Conservation (phyloP, 2,113 vertebrate species). For the Physeter macrocephalus region DNA sequence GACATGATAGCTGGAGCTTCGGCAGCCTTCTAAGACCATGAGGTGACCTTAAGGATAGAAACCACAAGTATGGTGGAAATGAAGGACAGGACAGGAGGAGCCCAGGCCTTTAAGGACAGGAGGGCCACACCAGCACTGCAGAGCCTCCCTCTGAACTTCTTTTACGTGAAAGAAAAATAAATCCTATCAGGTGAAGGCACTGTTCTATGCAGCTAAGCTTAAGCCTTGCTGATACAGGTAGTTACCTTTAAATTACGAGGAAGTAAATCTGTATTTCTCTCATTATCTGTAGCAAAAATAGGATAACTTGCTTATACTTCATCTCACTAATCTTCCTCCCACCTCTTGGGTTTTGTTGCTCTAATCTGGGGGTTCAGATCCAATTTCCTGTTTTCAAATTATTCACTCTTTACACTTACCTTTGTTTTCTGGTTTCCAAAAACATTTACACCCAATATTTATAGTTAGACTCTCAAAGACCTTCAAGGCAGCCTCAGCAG, state of each 20-base stretch:
- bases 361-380: not conserved
- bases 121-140: too few species aligned
- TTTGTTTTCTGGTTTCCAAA: not conserved
- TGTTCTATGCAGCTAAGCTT: not conserved
- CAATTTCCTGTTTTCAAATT: not conserved
- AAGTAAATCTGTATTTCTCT: not conserved
- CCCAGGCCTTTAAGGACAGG: not conserved
- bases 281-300: not conserved
- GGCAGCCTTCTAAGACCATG: not conserved
- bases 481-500: not conserved
- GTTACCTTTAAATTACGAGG: not conserved
- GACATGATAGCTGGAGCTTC: not conserved
- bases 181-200: not conserved
- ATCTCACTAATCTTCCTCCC: not conserved
- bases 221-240: not conserved
- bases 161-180: not conserved
- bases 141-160: not conserved
- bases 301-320: not conserved
- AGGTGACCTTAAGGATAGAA: not conserved
- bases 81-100: not conserved
- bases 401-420: not conserved
- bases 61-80: not conserved
- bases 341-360: not conserved
- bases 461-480: not conserved
- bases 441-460: not conserved